Base-by-base conservation (phyloP, 2,113 vertebrate genomes). In the Larimichthys crocea region DNA sequence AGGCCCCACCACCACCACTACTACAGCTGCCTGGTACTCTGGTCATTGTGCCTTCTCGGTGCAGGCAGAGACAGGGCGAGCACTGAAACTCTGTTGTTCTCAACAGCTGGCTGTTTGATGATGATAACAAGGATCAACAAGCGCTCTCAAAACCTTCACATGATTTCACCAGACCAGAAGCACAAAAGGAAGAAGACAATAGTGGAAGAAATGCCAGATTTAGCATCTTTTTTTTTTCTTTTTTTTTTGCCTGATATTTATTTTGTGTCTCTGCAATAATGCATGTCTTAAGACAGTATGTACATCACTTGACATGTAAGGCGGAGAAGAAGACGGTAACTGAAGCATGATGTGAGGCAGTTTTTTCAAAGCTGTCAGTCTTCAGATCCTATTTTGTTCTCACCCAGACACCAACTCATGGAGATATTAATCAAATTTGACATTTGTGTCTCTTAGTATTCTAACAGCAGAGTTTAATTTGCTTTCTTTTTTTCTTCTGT, bases 31-130 rank as follows among this genome's bases (percentile, higher is more conserved):
- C 49, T 19, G 76, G 44, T 31, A 8, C 77, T 44, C 10, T 8
- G 50, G 65, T 53, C 85, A 76, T 26, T 5, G 62, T 55, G 70
- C 81, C 66, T 72, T 59, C 48, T 57, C 55, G 70, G 79, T 0
- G 35, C 85, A 68, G 85, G 79, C 81, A n/a, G 91, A 66, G 87
- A 88, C 46, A 40, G 82, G 79, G 62, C 0, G 66, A 82, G 76
- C 56, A 86, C 91, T 74, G 14, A 50, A 26, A n/a, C 80, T 80
- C 78, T 16, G 59, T 92, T 90, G 86, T 91, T 84, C 70, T 62
- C 82, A 60, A 55, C 83, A 88, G 55, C 83, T 74, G 80, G 50
- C 70, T 24, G 75, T 74, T 71, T n/a, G 57, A 65, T 20, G 62
- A 44, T 59, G 26, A 76, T 76, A 26, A 46, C 26, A 74, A 57